A percentile compares a stretch with the other conserved stretches of the same genome.
Evolutionary conservation across 2,888 invertebrate species (phyloP).

Genomic region (Cryptus viduatorius): DNA sequence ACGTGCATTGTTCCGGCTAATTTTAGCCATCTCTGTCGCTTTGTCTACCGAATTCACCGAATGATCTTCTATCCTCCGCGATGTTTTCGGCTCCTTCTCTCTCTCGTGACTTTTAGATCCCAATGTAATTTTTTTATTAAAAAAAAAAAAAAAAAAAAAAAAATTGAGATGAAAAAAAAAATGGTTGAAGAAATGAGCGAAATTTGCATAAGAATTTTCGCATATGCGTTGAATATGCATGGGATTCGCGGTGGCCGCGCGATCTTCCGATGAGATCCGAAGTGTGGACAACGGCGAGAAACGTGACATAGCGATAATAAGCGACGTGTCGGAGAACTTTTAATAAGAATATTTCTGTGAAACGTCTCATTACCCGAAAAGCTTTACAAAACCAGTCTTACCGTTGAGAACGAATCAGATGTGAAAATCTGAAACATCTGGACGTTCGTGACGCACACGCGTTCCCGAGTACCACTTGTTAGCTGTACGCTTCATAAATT

Average conservation of each 20-base stretch:
- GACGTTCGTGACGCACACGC: conserved; percentile 29
- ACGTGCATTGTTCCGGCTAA: conserved; percentile 84
- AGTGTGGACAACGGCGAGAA: conserved; percentile 42
- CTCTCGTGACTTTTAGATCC: background rate
- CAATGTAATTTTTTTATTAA: background rate
- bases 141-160: conserved; percentile 29
- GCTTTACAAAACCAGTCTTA: conserved; percentile 64
- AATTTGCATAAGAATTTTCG: conserved; percentile 13
- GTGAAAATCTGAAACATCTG: conserved; percentile 2
- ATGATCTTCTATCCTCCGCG: conserved; percentile 68
- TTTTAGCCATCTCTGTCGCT: conserved; percentile 80
- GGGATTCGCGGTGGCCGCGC: background rate
- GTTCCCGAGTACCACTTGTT: conserved; percentile 41
- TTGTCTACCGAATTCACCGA: conserved; percentile 79
- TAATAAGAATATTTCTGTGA: conserved; percentile 54
- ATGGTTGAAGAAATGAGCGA: conserved; percentile 16
- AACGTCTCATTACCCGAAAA: conserved; percentile 55
- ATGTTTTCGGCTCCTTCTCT: conserved; percentile 59
- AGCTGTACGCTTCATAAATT: conserved; percentile 57
- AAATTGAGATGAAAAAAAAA: conserved; percentile 42
- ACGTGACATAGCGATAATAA: background rate
- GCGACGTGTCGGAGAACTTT: conserved; percentile 37
- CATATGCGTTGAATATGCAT: conserved; percentile 28
- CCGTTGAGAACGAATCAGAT: conserved; percentile 47
- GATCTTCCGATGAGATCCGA: conserved; percentile 31